Evolutionary conservation across 2,888 invertebrate genomes (phyloP), one percentile per base, ranked within the genome.

Genomic region (Hipparchia sbordonii): DNA sequence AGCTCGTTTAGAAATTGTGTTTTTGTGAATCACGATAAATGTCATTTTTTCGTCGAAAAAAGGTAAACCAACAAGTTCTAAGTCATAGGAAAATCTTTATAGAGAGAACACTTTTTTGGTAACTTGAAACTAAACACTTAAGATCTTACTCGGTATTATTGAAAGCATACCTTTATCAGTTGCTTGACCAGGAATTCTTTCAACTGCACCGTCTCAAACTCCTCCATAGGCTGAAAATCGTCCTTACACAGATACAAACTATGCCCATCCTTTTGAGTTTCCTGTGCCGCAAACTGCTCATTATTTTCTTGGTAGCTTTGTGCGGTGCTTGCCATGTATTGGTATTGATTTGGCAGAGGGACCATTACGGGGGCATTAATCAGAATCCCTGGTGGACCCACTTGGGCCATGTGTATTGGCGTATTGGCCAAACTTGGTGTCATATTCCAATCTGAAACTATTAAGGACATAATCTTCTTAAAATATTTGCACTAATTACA

Each of bases 211-310:
- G 86, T 86, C 79, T 93, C 88, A 6, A 74, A 67, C 0, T 79
- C 78, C 2, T 82, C 79, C 77, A 90, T 89, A 8, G 83, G 81
- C 70, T 88, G 85, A 78, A 90, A 90, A 79, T 92, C 87, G 70
- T 90, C 90, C 77, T 89, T 90, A 79, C 91, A 92, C 63, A 93
- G 80, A 74, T 87, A 92, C 46, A 92, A 80, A 69, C 82, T 84
- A 74, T 81, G 81, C 3, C 78, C 81, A 0, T 81, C 82, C 6
- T 78, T 80, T 3, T 59, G 23, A 4, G 75, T 67, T n/a, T 77
- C 67, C 23, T 52, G 59, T 9, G 39, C 7, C 10, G 46, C 23
- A 10, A 13, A 6, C 45, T 51, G 48, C 54, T 66, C 23, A 10
- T 60, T 3, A 39, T 56, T 33, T 54, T 73, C 62, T 52, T 70